Conservation (phyloP, 2,888 invertebrate genomes). For the Spisula subtruncata region DNA sequence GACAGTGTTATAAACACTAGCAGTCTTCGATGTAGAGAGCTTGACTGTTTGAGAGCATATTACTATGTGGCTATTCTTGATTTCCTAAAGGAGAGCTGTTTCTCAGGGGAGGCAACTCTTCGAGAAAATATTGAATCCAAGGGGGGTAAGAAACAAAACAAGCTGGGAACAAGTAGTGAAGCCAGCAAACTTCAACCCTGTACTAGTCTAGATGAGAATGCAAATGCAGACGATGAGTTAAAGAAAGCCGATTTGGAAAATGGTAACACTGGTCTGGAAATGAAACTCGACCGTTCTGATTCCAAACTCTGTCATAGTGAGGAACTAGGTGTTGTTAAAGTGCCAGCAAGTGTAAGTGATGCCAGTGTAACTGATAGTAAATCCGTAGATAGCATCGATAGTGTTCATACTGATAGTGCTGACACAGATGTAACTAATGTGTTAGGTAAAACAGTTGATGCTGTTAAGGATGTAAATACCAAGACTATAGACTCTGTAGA, state of each 20-base stretch:
- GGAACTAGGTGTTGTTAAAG: background rate
- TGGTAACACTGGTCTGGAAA: background rate
- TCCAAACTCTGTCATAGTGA: background rate
- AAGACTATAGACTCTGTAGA: background rate
- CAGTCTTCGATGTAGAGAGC: constrained; percentile 80
- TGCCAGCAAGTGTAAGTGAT: background rate
- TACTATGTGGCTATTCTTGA: constrained; percentile 81
- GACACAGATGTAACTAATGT: background rate
- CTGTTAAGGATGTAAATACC: background rate
- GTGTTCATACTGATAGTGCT: background rate
- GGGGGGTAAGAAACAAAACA: constrained; percentile 22
- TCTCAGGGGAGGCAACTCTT: constrained; percentile 52
- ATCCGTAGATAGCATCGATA: background rate
- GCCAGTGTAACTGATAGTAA: background rate
- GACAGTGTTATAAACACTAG: constrained; percentile 79
- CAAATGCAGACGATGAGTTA: constrained; percentile 15
- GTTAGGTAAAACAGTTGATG: background rate
- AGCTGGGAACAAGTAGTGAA: background rate
- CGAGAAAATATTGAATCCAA: constrained; percentile 15
- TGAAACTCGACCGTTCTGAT: background rate
- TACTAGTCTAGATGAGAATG: constrained; percentile 50
- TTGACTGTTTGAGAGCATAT: constrained; percentile 84
- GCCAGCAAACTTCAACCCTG: background rate
- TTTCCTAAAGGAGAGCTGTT: constrained; percentile 72
- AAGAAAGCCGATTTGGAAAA: background rate